These are phyloP conservation scores for Pontoporia blainvillei DNA, from an alignment of 2,113 vertebrate genomes.

Conservation along the genomic window DNA sequence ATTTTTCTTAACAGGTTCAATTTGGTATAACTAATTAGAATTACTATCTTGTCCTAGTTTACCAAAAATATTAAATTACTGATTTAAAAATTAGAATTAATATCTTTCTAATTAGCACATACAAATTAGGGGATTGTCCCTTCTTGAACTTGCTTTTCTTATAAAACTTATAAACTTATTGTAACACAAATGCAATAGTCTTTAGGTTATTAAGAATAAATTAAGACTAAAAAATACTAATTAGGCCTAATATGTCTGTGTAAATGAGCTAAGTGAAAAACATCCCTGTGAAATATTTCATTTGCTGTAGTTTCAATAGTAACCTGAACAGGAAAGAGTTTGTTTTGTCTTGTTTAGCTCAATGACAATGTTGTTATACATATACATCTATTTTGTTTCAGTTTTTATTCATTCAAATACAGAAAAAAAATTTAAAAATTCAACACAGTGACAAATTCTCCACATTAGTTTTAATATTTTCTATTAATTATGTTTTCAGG, in stretches of 20 bases:
- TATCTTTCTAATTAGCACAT: constrained; percentile 66
- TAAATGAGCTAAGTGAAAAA: constrained; percentile 57
- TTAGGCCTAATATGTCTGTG: constrained; percentile 33
- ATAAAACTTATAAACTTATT: background rate
- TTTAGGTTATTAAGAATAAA: constrained; percentile 60
- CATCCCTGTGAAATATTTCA: background rate
- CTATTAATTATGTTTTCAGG: background rate
- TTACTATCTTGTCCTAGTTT: constrained; percentile 57
- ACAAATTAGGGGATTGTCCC: constrained; percentile 44
- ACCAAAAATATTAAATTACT: constrained; percentile 56
- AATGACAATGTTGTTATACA: background rate
- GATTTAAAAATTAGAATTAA: constrained; percentile 67
- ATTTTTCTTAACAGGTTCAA: constrained; percentile 53
- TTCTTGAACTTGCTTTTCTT: constrained; percentile 49
- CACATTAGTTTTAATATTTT: background rate
- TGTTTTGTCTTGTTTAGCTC: background rate
- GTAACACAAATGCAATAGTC: constrained; percentile 10
- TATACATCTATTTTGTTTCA: background rate
- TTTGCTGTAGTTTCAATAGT: background rate
- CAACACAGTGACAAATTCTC: background rate
- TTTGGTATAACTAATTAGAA: constrained; percentile 68
- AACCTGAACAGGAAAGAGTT: background rate
- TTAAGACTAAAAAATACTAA: constrained; percentile 60
- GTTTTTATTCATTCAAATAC: background rate
- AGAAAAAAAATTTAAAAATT: background rate